Conservation (phyloP, 2,888 invertebrate genomes). For the Melinopterus prodromus region DNA sequence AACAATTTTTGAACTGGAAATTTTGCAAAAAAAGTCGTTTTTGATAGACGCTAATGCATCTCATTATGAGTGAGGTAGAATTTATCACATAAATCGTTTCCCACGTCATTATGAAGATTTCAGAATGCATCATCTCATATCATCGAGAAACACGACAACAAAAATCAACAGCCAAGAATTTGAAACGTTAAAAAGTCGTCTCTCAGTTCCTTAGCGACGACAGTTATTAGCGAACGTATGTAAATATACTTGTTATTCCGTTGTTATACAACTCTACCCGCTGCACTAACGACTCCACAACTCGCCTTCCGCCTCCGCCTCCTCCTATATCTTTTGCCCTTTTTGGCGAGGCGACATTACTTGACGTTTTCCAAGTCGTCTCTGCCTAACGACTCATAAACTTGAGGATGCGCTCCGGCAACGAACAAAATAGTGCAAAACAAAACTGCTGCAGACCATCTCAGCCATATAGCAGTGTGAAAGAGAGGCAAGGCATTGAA, state of each 20-base stretch:
- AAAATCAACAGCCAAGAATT: not conserved
- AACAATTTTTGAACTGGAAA: no score
- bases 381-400: not conserved
- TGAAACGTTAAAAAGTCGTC: not conserved
- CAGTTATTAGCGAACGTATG: not conserved
- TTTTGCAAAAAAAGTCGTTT: no score
- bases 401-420: not conserved
- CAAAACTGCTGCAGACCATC: not conserved
- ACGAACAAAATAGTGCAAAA: not conserved
- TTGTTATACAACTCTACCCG: not conserved
- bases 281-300: not conserved
- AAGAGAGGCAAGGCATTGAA: not conserved
- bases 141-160: not conserved
- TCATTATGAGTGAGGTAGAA: no score
- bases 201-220: not conserved
- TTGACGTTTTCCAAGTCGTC: conserved; percentile 4
- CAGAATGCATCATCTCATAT: not conserved
- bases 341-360: not conserved
- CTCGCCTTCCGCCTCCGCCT: not conserved
- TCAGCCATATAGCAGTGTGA: not conserved
- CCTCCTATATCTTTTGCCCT: not conserved
- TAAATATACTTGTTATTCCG: conserved; percentile 4
- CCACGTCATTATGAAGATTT: not conserved
- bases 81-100: not conserved
- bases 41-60: no score